Base-by-base conservation (phyloP, 2,113 vertebrate genomes). In the Colius striatus region DNA sequence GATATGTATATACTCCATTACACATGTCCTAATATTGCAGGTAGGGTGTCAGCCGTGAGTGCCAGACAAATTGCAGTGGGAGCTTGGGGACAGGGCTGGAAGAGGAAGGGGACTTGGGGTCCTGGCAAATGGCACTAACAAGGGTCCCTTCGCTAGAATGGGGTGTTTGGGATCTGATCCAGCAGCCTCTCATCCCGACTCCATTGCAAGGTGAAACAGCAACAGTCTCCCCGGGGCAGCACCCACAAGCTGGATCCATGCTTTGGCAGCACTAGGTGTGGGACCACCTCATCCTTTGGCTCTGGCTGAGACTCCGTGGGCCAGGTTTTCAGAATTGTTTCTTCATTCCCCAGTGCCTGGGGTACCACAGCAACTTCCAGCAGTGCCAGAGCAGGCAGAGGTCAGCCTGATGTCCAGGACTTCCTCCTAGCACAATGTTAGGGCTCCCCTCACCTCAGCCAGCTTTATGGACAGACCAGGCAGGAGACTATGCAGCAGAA, bases 121-220 rank as follows among this genome's bases (percentile, higher is more conserved):
- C 53, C 47, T 1, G 1, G 70, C 11, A 20, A 88, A 45, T 0
- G 1, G 8, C 61, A 29, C 32, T 66, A 51, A 70, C 41, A 51
- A 82, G 45, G 32, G 54, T 22, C 38, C 58, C 30, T 82, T 53
- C 63, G n/a, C 77, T 51, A 38, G 21, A 27, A 47, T 19, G 38
- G 8, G 15, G 27, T 1, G 1, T n/a, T 27, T 10, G 1, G 55
- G 6, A 43, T 12, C 21, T 0, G 1, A 20, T 16, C 43, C 41
- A 27, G 55, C 43, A 30, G 11, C 32, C 48, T 70, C 26, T 32
- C 13, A 11, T 26, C 38, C 22, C 3, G 1, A 22, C 11, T 10
- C 34, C 48, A 9, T 14, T 29, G 34, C 68, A 74, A 62, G 41
- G 32, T 30, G 48, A 32, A 17, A 53, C 3, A 11, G 25, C 48